A percentile compares a stretch with the other conserved stretches of the same genome.
Evolutionary conservation across 2,113 vertebrate species (phyloP).

Genomic region (Tiliqua scincoides): DNA sequence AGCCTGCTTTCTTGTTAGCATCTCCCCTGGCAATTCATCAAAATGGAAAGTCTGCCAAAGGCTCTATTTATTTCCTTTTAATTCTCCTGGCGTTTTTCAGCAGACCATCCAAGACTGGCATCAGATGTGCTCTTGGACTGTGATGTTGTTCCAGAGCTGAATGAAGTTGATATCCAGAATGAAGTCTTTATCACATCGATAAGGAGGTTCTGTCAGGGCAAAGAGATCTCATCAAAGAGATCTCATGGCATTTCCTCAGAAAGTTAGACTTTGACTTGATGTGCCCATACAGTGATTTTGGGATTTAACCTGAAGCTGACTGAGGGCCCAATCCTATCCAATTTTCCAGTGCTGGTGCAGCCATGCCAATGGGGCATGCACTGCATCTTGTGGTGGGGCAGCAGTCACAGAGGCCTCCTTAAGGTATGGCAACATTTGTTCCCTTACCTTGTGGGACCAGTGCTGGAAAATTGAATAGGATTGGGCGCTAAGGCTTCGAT

Average conservation of each 20-base stretch:
- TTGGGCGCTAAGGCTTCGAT: too few relatives aligned
- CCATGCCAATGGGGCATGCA: too few relatives aligned
- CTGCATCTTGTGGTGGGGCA: too few relatives aligned
- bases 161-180: accelerated
- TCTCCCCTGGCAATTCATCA: slow-evolving; percentile 73
- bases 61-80: slow-evolving; percentile 62
- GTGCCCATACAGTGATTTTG: neutral
- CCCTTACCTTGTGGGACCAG: too few relatives aligned
- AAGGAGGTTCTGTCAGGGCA: neutral
- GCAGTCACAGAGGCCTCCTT: too few relatives aligned
- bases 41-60: slow-evolving; percentile 67
- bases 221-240: neutral
- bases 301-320: neutral
- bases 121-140: neutral
- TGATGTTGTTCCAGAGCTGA: slow-evolving; percentile 8
- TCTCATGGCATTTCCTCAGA: neutral
- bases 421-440: too few relatives aligned
- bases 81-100: slow-evolving; percentile 48
- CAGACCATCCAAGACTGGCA: neutral
- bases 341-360: too few relatives aligned
- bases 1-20: slow-evolving; percentile 73
- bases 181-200: neutral
- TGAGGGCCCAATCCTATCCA: too few relatives aligned
- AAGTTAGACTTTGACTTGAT: neutral
- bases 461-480: too few relatives aligned